Conservation (phyloP, 2,888 invertebrate species). For the Caenorhabditis macrosperma region DNA sequence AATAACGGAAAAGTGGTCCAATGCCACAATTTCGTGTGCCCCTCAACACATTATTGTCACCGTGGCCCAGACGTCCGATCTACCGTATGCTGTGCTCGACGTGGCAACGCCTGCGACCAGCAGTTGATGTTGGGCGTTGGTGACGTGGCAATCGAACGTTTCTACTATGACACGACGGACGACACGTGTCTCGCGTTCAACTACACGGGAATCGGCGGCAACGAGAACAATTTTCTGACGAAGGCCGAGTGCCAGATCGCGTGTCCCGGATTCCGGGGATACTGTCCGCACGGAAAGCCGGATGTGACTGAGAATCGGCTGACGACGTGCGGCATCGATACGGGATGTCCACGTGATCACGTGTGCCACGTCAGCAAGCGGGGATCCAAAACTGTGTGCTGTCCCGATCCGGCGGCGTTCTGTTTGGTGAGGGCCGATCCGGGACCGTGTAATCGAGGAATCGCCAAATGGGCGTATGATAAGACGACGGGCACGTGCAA, state of each 20-base stretch:
- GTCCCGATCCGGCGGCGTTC: conserved; percentile 76
- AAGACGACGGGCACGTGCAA: conserved; percentile 66
- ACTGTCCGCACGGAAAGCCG: conserved; percentile 77
- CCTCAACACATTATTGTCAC: conserved; percentile 76
- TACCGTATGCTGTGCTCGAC: conserved; percentile 72
- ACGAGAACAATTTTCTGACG: conserved; percentile 77
- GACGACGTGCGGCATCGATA: conserved; percentile 72
- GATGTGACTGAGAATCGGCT: conserved; percentile 56
- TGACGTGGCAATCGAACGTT: conserved; percentile 63
- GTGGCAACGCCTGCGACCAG: conserved; percentile 73
- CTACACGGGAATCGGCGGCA: conserved; percentile 75
- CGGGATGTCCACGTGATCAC: conserved; percentile 69
- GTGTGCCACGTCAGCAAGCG: conserved; percentile 76
- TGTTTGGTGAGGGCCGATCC: conserved; percentile 73
- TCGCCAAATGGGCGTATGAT: conserved; percentile 71
- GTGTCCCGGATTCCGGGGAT: conserved; percentile 68
- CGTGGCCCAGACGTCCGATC: conserved; percentile 57
- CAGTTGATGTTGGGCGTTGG: conserved; percentile 74
- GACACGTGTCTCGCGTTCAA: conserved; percentile 71
- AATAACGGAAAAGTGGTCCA: conserved; percentile 62
- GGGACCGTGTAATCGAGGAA: conserved; percentile 70
- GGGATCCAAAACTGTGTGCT: conserved; percentile 73
- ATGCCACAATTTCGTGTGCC: conserved; percentile 70
- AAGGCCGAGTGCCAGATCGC: conserved; percentile 69
- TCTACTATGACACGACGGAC: conserved; percentile 71